phyloP scores from a whole-genome alignment of 2,888 invertebrate species.

The Cancer borealis region DNA sequence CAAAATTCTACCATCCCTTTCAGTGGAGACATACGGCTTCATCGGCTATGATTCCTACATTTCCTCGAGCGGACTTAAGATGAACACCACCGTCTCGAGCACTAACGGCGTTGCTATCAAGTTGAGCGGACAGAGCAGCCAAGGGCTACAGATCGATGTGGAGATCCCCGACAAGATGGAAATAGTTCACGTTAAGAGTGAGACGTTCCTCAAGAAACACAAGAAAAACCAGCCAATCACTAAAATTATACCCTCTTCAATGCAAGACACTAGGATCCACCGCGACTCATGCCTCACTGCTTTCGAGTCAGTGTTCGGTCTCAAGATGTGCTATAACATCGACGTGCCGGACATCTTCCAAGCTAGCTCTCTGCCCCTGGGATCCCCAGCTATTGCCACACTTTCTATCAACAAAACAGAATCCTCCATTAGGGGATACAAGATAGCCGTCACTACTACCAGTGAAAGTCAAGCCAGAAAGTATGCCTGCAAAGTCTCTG shows the following conservation, averaged over 20 bases:
- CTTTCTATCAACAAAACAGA: conserved; percentile 57
- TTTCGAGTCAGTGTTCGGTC: conserved; percentile 58
- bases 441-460: background rate
- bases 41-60: conserved; percentile 57
- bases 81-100: conserved; percentile 50
- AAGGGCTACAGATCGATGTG: conserved; percentile 40
- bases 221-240: conserved; percentile 3
- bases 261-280: conserved; percentile 50
- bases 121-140: conserved; percentile 7
- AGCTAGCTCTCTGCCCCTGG: conserved; percentile 56
- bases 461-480: background rate
- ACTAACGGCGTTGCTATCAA: conserved; percentile 38
- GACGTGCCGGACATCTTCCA: conserved; percentile 63
- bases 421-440: conserved; percentile 55
- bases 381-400: conserved; percentile 31
- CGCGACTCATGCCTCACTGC: conserved; percentile 27
- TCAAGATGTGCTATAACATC: conserved; percentile 65
- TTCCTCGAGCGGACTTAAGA: conserved; percentile 54
- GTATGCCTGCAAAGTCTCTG: background rate
- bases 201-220: conserved; percentile 62
- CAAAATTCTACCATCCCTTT: conserved; percentile 49
- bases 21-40: conserved; percentile 57
- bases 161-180: conserved; percentile 65
- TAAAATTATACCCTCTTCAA: conserved; percentile 51
- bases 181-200: conserved; percentile 53